Evolutionary conservation across 1,140 invertebrate species (phyloP).

Genomic region (Leguminivora glycinivorella): DNA sequence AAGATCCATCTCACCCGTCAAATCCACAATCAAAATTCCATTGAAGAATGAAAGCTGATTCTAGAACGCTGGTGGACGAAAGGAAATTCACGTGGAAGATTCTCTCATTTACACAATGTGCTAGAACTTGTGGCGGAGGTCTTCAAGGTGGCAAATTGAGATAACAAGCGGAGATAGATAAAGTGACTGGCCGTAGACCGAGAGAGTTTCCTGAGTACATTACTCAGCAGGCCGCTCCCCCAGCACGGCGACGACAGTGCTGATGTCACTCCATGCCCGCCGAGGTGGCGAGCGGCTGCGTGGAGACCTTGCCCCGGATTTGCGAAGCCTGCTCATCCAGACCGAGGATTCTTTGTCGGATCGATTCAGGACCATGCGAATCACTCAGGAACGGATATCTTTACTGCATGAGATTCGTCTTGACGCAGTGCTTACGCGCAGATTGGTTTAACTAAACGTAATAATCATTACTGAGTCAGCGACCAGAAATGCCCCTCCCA

Average conservation of each 20-base stretch:
- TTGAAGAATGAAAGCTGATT: conserved; percentile 62
- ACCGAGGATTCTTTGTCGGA: conserved; percentile 66
- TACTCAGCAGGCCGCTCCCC: conserved; percentile 60
- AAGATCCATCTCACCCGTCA: conserved; percentile 47
- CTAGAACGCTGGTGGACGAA: conserved; percentile 74
- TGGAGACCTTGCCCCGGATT: conserved; percentile 75
- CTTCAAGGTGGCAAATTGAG: conserved; percentile 73
- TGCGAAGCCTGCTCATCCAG: conserved; percentile 73
- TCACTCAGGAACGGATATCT: conserved; percentile 69
- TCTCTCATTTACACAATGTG: conserved; percentile 87
- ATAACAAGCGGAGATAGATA: conserved; percentile 59
- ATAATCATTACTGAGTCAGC: conserved; percentile 72
- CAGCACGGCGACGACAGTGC: conserved; percentile 58
- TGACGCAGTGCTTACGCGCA: no score
- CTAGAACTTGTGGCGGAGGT: conserved; percentile 91
- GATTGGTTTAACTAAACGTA: no score
- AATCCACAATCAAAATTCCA: conserved; percentile 46
- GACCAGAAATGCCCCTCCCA: conserved; percentile 72
- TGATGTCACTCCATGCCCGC: conserved; percentile 63
- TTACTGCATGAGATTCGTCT: no score
- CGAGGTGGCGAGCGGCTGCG: conserved; percentile 69
- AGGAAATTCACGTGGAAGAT: conserved; percentile 89
- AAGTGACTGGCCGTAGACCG: conserved; percentile 47
- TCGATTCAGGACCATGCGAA: conserved; percentile 74
- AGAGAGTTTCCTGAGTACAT: conserved; percentile 62